Base-by-base conservation (phyloP, 2,113 vertebrate species). In the Sialia sialis region DNA sequence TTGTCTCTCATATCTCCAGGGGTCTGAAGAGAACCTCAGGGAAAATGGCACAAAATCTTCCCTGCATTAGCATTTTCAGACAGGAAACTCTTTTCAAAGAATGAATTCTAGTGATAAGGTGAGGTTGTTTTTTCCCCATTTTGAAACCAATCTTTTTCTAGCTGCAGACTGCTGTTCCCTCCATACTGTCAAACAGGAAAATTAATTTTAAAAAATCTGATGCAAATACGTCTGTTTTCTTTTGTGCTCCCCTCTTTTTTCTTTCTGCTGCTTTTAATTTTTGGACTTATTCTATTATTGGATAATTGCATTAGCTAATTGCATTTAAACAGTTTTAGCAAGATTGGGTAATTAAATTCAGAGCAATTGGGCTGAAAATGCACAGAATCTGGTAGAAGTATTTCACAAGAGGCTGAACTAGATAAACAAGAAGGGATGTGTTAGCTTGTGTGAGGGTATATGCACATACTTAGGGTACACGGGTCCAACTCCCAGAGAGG, bases 331-430 rank as follows among this genome's bases (percentile, higher is more conserved):
- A 82, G 32, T 72, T 91, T 90, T 73, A 85, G 32, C 62, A 44
- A 58, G 46, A 90, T 5, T 23, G 22, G 32, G 43, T 79, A 85
- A 91, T 68, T 82, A 63, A 66, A 44, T 41, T 52, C 36, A 25
- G 62, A 75, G 77, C 41, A 68, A 79, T 58, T 38, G 59, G n/a
- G 26, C 62, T 91, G 74, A 68, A 95, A 90, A 89, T 11, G n/a
- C 22, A 60, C 30, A 43, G 54, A 52, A 81, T 84, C 49, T 76
- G 49, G 34, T 27, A 49, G 56, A 63, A 54, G 22, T 44, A 26
- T 75, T 93, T 64, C 60, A 70, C 55, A 46, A 70, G 63, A 59
- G 43, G 16, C 60, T 25, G 48, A 78, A 48, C 8, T 2, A 9
- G 59, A 30, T n/a, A 78, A 84, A 41, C 36, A 60, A 48, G 60